phyloP scores from a whole-genome alignment of 92 coral and sea anemone species.

The Galaxea fascicularis region DNA sequence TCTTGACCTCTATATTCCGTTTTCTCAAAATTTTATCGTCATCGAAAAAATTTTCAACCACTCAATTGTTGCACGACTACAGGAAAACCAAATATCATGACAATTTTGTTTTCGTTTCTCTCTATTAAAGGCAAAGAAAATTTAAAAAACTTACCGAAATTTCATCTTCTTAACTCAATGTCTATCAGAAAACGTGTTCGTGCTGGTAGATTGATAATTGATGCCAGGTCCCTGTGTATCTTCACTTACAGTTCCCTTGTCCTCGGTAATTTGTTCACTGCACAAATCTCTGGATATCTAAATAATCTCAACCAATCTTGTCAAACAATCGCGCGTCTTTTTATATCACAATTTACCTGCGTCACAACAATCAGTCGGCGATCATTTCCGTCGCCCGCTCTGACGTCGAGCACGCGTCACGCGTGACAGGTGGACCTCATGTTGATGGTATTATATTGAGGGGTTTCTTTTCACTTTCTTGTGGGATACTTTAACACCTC shows the following conservation, averaged over 20 bases:
- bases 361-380: constrained; percentile 30
- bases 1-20: neutral
- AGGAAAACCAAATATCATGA: neutral
- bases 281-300: neutral
- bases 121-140: neutral
- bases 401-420: constrained; percentile 50
- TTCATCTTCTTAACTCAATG: neutral
- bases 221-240: neutral
- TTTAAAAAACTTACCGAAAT: constrained; percentile 20
- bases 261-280: neutral
- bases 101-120: neutral
- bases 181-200: neutral
- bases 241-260: neutral
- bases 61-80: neutral
- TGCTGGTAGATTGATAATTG: neutral
- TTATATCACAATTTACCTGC: constrained; percentile 27
- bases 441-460: constrained; percentile 10
- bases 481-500: neutral
- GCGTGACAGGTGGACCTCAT: constrained; percentile 14
- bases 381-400: constrained; percentile 35
- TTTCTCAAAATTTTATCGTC: no score
- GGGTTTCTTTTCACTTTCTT: neutral
- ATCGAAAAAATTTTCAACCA: neutral
- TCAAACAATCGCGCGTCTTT: neutral
- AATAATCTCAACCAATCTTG: neutral